A percentile compares a stretch with the other conserved stretches of the same genome.
Evolutionary conservation across 2,888 invertebrate species (phyloP).

Genomic region (Cryptocephalus primarius): DNA sequence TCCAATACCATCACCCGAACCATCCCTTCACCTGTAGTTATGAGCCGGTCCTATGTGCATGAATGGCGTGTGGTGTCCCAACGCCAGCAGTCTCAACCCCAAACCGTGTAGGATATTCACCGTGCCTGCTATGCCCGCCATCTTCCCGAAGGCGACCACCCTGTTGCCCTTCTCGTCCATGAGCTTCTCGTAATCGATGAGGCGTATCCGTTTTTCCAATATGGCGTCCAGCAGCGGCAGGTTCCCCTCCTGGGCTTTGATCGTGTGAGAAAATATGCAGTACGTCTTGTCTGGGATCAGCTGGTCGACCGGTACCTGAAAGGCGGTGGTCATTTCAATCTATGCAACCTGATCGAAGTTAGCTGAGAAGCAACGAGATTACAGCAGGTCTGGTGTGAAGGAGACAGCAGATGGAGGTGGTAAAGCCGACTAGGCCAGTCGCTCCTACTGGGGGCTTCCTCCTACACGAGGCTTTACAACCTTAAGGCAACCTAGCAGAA

Average conservation of each 20-base stretch:
- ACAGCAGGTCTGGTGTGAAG: too few relatives aligned
- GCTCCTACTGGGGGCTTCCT: too few relatives aligned
- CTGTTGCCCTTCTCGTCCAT: slow-evolving; percentile 70
- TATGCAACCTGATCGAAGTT: too few relatives aligned
- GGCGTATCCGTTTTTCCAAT: slow-evolving; percentile 88
- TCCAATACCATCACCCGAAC: too few relatives aligned
- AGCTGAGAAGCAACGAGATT: too few relatives aligned
- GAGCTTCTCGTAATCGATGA: slow-evolving; percentile 96
- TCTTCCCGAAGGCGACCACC: slow-evolving; percentile 97
- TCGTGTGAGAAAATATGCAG: slow-evolving; percentile 98
- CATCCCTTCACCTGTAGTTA: slow-evolving; percentile 60
- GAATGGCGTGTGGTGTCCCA: slow-evolving; percentile 98
- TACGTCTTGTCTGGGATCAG: slow-evolving; percentile 95
- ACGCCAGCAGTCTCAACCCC: slow-evolving; percentile 81
- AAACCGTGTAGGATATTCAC: slow-evolving; percentile 97
- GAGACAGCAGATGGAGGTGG: too few relatives aligned
- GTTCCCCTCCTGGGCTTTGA: slow-evolving; percentile 97
- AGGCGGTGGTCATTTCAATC: too few relatives aligned
- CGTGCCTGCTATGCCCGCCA: slow-evolving; percentile 97
- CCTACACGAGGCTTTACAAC: too few relatives aligned
- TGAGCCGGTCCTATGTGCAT: slow-evolving; percentile 98
- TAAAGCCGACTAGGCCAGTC: too few relatives aligned
- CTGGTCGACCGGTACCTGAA: slow-evolving; percentile 62
- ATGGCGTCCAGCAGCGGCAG: slow-evolving; percentile 96
- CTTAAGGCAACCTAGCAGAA: too few relatives aligned